Evolutionary conservation across 2,888 invertebrate species (phyloP).

Genomic region (Adela reaumurella): DNA sequence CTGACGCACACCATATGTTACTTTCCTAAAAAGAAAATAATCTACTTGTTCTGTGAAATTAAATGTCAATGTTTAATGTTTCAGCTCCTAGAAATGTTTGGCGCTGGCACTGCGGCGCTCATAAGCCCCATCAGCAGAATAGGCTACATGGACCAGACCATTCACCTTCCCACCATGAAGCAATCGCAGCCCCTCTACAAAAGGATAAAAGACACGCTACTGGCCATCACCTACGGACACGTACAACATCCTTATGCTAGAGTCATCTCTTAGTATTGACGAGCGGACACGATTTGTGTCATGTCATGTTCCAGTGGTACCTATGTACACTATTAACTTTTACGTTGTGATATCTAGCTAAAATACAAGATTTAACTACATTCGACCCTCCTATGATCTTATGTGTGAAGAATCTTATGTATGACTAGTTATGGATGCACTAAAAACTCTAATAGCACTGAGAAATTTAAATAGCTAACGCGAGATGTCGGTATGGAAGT

Average conservation of each 20-base stretch:
- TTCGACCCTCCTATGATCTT: too few species aligned
- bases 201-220: conserved; percentile 69
- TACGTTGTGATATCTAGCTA: too few species aligned
- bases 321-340: too few species aligned
- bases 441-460: too few species aligned
- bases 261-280: conserved; percentile 31
- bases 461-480: too few species aligned
- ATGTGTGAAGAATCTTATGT: too few species aligned
- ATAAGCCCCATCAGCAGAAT: conserved; percentile 90
- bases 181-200: conserved; percentile 69
- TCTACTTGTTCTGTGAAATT: too few species aligned
- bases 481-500: too few species aligned
- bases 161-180: conserved; percentile 71
- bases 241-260: conserved; percentile 79
- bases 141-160: conserved; percentile 66
- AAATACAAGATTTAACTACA: too few species aligned
- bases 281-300: conserved; percentile 5
- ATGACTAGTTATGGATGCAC: too few species aligned
- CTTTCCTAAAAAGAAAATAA: too few species aligned
- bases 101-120: conserved; percentile 95
- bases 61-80: conserved; percentile 17
- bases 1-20: too few species aligned
- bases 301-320: conserved; percentile 8
- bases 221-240: conserved; percentile 88
- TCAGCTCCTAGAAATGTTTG: conserved; percentile 93